phyloP scores from a whole-genome alignment of 2,888 invertebrate species.

The Kryphioiulus occultus region DNA sequence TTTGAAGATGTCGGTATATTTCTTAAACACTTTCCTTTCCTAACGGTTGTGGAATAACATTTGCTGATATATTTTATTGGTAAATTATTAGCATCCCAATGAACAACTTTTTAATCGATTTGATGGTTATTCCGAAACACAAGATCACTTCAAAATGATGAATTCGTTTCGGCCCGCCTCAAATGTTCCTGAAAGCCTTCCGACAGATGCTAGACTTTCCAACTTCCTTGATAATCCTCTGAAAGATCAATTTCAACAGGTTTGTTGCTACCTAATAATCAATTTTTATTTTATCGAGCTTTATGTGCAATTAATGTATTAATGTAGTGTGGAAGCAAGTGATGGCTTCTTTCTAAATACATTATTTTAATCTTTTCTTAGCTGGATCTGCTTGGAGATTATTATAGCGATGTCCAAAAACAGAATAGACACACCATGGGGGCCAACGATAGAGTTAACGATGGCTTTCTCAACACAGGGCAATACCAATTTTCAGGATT shows the following conservation, averaged over 20 bases:
- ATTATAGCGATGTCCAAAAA: neutral
- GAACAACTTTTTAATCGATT: neutral
- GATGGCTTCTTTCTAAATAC: too few relatives aligned
- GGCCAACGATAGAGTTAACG: neutral
- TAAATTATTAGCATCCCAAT: neutral
- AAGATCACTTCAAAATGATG: slow-evolving; percentile 4
- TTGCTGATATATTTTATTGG: neutral
- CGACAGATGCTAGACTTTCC: neutral
- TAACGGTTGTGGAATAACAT: too few relatives aligned
- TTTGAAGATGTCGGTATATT: neutral
- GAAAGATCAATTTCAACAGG: slow-evolving; percentile 36
- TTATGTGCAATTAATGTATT: too few relatives aligned
- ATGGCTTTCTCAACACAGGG: neutral
- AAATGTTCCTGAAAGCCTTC: neutral
- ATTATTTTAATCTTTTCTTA: neutral
- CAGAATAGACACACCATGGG: neutral
- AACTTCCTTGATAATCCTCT: neutral
- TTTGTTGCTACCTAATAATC: neutral
- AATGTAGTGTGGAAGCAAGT: too few relatives aligned
- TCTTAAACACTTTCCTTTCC: neutral
- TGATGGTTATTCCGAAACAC: neutral
- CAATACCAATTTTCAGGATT: slow-evolving; percentile 42
- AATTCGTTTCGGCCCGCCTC: neutral
- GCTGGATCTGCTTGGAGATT: slow-evolving; percentile 39
- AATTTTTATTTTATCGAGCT: too few relatives aligned